These are phyloP conservation scores for Luperina nickerlii DNA, from an alignment of 2,888 invertebrate species.

Conservation along the genomic window DNA sequence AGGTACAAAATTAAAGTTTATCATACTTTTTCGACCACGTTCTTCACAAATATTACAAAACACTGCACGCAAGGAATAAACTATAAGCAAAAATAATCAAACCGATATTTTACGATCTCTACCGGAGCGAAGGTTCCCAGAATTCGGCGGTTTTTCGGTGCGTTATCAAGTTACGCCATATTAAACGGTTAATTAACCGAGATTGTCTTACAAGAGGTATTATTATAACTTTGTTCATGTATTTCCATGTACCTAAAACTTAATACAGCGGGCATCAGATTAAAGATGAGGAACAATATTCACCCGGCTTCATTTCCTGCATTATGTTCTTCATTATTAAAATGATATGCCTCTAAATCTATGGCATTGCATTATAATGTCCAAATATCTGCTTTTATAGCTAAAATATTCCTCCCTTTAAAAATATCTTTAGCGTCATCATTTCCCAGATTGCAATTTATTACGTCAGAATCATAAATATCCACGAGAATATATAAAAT, in stretches of 20 bases:
- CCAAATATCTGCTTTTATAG: not conserved
- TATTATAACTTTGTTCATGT: slow-evolving; percentile 29
- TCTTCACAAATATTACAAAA: slow-evolving; percentile 8
- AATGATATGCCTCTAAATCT: not conserved
- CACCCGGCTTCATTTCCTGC: not conserved
- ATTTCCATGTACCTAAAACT: slow-evolving; percentile 15
- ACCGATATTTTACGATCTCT: slow-evolving; percentile 48
- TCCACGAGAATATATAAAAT: slow-evolving; percentile 28
- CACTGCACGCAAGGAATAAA: not conserved
- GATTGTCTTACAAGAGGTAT: slow-evolving; percentile 56
- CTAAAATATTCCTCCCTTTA: not conserved
- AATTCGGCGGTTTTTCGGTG: slow-evolving; percentile 54
- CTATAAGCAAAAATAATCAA: slow-evolving; percentile 30
- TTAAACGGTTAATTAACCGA: slow-evolving; percentile 65
- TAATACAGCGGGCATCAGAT: not conserved
- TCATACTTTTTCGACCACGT: not conserved
- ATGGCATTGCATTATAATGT: not conserved
- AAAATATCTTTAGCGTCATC: not conserved
- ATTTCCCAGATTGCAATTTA: slow-evolving; percentile 21
- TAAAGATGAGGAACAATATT: not conserved
- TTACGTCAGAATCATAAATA: slow-evolving; percentile 35
- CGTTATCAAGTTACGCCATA: slow-evolving; percentile 62
- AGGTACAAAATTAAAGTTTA: not conserved
- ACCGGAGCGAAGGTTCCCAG: slow-evolving; percentile 53
- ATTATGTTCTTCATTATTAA: not conserved